Evolutionary conservation across 2,888 invertebrate species (phyloP).

Genomic region (Myopa testacea): DNA sequence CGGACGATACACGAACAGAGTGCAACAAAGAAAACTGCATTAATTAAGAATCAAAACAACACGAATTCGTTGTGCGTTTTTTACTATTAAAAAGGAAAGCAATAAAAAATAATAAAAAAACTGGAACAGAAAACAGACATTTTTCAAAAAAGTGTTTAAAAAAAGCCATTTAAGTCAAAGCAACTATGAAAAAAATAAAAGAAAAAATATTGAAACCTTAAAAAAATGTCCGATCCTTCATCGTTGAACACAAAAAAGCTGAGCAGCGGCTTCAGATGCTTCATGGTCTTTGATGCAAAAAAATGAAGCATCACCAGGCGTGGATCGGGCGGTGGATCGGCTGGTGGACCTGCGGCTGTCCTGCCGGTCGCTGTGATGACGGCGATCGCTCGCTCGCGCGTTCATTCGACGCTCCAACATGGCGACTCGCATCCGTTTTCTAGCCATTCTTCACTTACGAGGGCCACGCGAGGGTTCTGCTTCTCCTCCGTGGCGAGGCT

Average conservation of each 20-base stretch:
- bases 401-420: no score
- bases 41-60: constrained; percentile 21
- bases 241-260: no score
- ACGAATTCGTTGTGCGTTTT: no score
- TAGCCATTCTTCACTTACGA: background rate
- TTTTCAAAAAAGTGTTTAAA: background rate
- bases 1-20: background rate
- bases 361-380: no score
- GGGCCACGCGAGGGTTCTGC: background rate
- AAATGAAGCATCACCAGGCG: no score
- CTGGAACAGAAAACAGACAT: background rate
- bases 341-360: no score
- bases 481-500: background rate
- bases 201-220: background rate
- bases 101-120: background rate
- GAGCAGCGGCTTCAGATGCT: no score
- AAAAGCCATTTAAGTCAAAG: constrained; percentile 1
- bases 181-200: background rate
- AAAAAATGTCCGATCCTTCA: no score
- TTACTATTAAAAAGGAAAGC: no score
- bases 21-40: constrained; percentile 19
- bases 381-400: no score
- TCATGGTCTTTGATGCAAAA: no score
- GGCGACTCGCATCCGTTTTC: background rate
- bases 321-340: no score